Evolutionary conservation across 2,888 invertebrate species (phyloP).

Genomic region (Lumbricus terrestris): DNA sequence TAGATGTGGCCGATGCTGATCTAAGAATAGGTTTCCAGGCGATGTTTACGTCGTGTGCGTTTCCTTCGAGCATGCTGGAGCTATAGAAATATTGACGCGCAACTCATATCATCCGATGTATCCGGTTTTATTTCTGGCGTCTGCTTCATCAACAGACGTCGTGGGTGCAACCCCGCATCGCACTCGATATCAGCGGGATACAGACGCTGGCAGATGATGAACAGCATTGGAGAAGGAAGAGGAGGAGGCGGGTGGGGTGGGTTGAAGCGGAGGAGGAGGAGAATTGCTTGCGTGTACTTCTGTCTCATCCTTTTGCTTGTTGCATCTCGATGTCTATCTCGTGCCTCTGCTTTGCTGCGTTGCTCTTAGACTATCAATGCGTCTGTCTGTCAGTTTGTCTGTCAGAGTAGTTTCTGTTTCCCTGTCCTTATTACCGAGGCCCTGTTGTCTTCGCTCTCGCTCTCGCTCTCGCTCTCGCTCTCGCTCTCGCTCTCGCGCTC

Average conservation of each 20-base stretch:
- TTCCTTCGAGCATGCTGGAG: background rate
- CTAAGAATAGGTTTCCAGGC: background rate
- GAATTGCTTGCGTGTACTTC: too few species aligned
- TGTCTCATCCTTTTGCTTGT: too few species aligned
- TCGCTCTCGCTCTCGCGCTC: too few species aligned
- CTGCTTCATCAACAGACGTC: background rate
- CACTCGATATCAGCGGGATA: background rate
- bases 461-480: too few species aligned
- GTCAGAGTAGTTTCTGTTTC: too few species aligned
- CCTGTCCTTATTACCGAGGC: too few species aligned
- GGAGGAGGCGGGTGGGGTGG: too few species aligned
- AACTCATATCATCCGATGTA: constrained; percentile 3
- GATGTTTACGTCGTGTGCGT: background rate
- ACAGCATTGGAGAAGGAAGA: background rate
- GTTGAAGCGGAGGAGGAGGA: too few species aligned
- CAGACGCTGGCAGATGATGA: background rate
- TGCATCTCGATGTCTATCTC: background rate
- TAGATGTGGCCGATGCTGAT: too few species aligned
- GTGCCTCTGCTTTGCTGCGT: background rate
- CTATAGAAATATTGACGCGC: background rate
- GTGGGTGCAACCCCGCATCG: background rate
- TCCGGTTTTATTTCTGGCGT: background rate
- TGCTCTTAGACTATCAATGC: background rate
- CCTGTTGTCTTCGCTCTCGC: too few species aligned
- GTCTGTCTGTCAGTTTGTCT: background rate